Percentiles rank a stretch among this genome's conserved stretches.
Conservation (phyloP, 2,797 vertebrate genomes). For the Siniperca obscura region DNA sequence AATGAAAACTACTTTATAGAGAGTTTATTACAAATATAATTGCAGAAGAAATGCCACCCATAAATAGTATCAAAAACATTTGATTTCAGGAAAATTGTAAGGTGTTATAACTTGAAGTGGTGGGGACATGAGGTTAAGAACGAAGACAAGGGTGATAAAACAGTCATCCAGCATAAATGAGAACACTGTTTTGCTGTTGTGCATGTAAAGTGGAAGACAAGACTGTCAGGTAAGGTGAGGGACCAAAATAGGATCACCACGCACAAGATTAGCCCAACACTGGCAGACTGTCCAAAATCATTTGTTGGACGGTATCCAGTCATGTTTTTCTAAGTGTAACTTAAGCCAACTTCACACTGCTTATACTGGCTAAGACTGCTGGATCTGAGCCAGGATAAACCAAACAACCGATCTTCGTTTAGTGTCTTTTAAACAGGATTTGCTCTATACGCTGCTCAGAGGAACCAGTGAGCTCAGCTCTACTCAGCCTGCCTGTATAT, state of each 20-base stretch:
- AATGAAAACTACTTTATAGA: background rate
- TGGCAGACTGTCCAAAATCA: conserved; percentile 44
- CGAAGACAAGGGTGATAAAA: background rate
- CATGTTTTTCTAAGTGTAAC: conserved; percentile 59
- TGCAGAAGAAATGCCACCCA: background rate
- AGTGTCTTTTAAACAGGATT: conserved; percentile 51
- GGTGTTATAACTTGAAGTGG: background rate
- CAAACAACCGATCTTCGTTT: conserved; percentile 41
- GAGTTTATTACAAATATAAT: background rate
- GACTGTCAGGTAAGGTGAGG: conserved; percentile 26
- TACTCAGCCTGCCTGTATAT: background rate
- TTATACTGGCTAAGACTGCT: conserved; percentile 39
- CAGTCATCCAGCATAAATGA: background rate
- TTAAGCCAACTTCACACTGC: conserved; percentile 51
- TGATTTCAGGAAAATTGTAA: background rate
- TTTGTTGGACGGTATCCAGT: conserved; percentile 58
- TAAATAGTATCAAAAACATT: background rate
- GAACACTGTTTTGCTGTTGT: background rate
- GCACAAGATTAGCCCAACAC: conserved; percentile 32
- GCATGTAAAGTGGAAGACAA: conserved; percentile 14
- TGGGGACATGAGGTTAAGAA: background rate
- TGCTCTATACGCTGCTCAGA: conserved; percentile 17
- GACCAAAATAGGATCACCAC: conserved; percentile 39
- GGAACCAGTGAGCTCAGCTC: conserved; percentile 3
- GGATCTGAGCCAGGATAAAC: conserved; percentile 62